Evolutionary conservation across 2,797 vertebrate genomes (phyloP).

Genomic region (Xerus rutilus): DNA sequence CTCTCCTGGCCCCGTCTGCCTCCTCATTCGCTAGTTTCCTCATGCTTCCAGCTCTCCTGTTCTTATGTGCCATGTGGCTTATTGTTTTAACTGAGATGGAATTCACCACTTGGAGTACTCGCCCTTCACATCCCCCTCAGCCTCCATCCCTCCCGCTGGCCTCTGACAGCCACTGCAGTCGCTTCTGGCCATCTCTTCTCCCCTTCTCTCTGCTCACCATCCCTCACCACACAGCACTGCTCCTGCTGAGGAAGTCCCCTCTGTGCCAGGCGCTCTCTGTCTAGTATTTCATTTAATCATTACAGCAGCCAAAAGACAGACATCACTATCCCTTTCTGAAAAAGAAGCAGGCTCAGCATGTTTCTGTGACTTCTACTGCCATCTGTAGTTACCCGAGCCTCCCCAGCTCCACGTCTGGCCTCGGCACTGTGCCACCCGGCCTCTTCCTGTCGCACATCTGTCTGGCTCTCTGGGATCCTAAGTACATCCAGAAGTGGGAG

Average conservation of each 20-base stretch:
- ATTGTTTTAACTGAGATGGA: neutral
- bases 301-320: neutral
- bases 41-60: neutral
- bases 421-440: too few relatives aligned
- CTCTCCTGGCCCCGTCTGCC: neutral
- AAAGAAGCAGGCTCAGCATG: neutral
- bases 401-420: neutral
- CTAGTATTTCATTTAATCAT: neutral
- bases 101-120: neutral
- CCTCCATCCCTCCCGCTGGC: neutral
- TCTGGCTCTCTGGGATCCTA: rapidly evolving
- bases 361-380: neutral
- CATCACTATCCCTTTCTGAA: neutral
- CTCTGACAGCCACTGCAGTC: neutral
- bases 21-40: neutral
- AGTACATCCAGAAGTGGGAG: neutral
- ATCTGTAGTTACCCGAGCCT: neutral
- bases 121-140: neutral
- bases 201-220: neutral
- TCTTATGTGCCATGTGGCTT: neutral
- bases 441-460: neutral
- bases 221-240: too few relatives aligned
- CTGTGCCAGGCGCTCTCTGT: neutral
- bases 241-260: neutral
- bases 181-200: neutral